phyloP scores from a whole-genome alignment of 2,888 invertebrate genomes.

The Ophioninae sp. region DNA sequence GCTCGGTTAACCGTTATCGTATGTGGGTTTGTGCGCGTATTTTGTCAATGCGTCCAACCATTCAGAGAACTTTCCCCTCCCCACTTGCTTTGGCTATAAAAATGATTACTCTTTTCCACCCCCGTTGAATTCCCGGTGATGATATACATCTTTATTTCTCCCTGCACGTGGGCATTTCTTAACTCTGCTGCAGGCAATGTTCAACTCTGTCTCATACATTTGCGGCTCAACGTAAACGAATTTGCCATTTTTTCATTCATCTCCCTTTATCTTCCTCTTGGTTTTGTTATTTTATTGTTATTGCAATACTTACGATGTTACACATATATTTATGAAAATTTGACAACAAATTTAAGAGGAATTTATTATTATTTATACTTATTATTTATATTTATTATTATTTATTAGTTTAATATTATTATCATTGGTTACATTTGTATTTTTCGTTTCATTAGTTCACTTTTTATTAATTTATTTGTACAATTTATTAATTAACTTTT shows the following conservation, averaged over 20 bases:
- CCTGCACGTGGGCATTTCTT: constrained; percentile 34
- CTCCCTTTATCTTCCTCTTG: background rate
- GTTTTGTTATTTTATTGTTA: background rate
- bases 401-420: too few relatives aligned
- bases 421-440: too few relatives aligned
- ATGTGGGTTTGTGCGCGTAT: constrained; percentile 44
- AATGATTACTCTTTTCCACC: constrained; percentile 19
- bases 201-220: background rate
- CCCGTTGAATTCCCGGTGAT: constrained; percentile 3
- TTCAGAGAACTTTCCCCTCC: constrained; percentile 46
- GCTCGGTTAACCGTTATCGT: constrained; percentile 61
- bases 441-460: too few relatives aligned
- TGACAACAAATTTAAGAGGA: too few relatives aligned
- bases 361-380: too few relatives aligned
- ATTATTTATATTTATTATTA: too few relatives aligned
- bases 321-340: too few relatives aligned
- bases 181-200: constrained; percentile 10
- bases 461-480: too few relatives aligned
- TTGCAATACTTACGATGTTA: background rate
- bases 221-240: background rate
- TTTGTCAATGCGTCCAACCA: constrained; percentile 57
- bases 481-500: background rate
- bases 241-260: background rate
- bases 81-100: constrained; percentile 27
- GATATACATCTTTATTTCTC: constrained; percentile 36